Conservation (phyloP, 2,888 invertebrate genomes). For the Cantharis flavilabris region DNA sequence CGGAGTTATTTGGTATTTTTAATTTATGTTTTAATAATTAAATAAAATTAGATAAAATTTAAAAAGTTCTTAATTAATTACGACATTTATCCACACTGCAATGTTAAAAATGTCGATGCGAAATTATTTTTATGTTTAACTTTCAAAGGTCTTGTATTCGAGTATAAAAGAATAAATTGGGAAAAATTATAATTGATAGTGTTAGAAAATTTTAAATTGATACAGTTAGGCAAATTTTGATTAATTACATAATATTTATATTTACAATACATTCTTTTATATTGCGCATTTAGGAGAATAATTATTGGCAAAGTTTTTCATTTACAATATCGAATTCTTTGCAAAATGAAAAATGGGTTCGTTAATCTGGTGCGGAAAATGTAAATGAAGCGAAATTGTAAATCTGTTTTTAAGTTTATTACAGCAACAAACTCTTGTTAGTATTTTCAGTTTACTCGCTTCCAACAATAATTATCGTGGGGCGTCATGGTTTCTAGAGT, state of each 20-base stretch:
- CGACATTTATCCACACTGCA: background rate
- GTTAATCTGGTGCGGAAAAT: slow-evolving; percentile 26
- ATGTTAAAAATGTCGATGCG: background rate
- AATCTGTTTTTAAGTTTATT: slow-evolving; percentile 29
- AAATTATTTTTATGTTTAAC: background rate
- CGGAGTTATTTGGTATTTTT: background rate
- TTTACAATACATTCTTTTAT: background rate
- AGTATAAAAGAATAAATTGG: background rate
- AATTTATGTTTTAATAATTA: background rate
- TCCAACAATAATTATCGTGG: slow-evolving; percentile 18
- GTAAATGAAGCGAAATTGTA: slow-evolving; percentile 31
- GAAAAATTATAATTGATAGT: background rate
- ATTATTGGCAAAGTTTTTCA: slow-evolving; percentile 18
- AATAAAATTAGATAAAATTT: background rate
- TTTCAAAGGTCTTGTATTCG: background rate
- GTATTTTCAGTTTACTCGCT: slow-evolving; percentile 17
- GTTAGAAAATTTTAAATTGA: background rate
- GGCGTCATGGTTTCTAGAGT: slow-evolving; percentile 1
- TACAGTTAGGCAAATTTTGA: background rate
- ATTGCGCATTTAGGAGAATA: background rate
- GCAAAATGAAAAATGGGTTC: slow-evolving; percentile 27
- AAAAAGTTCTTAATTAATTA: background rate
- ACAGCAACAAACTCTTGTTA: slow-evolving; percentile 18
- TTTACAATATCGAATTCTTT: slow-evolving; percentile 18
- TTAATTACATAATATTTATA: background rate